A percentile compares a stretch with the other conserved stretches of the same genome.
These are phyloP conservation scores for Linnaemya vulpina DNA, from an alignment of 2,888 invertebrate genomes.

Conservation along the genomic window DNA sequence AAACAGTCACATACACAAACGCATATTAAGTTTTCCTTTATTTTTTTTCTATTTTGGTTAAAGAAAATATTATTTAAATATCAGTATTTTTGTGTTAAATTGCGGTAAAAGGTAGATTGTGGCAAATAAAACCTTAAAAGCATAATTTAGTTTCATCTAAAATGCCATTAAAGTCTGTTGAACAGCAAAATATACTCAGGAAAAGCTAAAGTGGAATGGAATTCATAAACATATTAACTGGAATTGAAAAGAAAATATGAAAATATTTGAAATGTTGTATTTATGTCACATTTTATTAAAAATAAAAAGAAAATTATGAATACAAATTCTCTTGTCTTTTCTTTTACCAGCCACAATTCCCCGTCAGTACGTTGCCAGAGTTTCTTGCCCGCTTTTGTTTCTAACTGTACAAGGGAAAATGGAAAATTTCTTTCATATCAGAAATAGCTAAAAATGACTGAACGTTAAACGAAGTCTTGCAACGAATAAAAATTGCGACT, in stretches of 20 bases:
- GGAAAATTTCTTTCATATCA: too few species aligned
- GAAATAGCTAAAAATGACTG: too few species aligned
- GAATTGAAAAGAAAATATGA: not conserved
- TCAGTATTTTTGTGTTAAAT: slow-evolving; percentile 18
- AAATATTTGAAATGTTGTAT: not conserved
- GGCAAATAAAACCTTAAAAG: slow-evolving; percentile 27
- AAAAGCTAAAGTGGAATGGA: not conserved
- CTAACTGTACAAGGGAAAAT: too few species aligned
- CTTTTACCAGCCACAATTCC: too few species aligned
- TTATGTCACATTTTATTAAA: too few species aligned
- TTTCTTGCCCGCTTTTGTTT: too few species aligned
- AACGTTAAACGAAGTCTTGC: too few species aligned
- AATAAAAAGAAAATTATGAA: too few species aligned
- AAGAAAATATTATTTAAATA: slow-evolving; percentile 58
- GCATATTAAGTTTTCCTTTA: slow-evolving; percentile 24
- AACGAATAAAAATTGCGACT: too few species aligned
- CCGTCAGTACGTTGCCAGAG: too few species aligned
- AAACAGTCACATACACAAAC: not conserved
- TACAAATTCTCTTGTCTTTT: too few species aligned
- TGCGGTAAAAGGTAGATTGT: slow-evolving; percentile 14
- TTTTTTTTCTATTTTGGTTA: not conserved
- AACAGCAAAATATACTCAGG: slow-evolving; percentile 6
- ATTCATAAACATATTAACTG: not conserved
- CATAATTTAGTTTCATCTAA: slow-evolving; percentile 48
- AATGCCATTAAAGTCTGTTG: slow-evolving; percentile 5